Evolutionary conservation across 2,797 vertebrate genomes (phyloP), one percentile per base, ranked within the genome.

Genomic region (Megaceryle alcyon): DNA sequence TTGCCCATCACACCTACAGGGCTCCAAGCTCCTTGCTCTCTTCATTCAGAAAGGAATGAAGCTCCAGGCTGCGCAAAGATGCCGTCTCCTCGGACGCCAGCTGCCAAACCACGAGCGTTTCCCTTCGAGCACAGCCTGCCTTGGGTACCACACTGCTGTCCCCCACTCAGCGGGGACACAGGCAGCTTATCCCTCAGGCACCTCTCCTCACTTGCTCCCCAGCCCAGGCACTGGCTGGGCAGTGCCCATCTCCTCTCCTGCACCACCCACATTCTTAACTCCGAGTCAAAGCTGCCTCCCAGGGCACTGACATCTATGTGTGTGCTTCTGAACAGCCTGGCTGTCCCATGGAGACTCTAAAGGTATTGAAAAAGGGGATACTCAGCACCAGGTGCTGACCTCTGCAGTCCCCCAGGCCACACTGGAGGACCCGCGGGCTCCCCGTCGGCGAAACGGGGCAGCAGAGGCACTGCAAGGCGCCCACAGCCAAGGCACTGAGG

Each of bases 261-360:
- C 33, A 14, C 1, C 37, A 6, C 29, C n/a, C 22, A 0, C 13
- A 3, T 1, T 41, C 97, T 82, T 96, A 99, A 99, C 99, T 99
- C 98, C 7, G 98, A 99, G 25, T 98, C 98, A 26, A 99, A 98
- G 90, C 98, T 97, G 65, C 96, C 98, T 80, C 98, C 98, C 51
- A 99, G 97, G 8, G 95, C 95, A 4, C 98, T 98, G n/a, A 99
- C 39, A 69, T 99, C 98, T 82, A 99, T 75, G 43, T 98, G 98
- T 59, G 99, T 90, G 44, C 99, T 99, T 95, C 98, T 98, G 39
- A 99, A 89, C 25, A 98, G 97, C 3, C 96, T 82, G 7, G 97
- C 91, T 33, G 98, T 97, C 35, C 96, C 98, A 6, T 0, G 63
- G 35, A 94, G 96, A 93, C 98, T 98, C 98, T 98, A 84, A n/a